These are phyloP conservation scores for Thunnus thynnus DNA, from an alignment of 2,113 vertebrate genomes.

Conservation along the genomic window DNA sequence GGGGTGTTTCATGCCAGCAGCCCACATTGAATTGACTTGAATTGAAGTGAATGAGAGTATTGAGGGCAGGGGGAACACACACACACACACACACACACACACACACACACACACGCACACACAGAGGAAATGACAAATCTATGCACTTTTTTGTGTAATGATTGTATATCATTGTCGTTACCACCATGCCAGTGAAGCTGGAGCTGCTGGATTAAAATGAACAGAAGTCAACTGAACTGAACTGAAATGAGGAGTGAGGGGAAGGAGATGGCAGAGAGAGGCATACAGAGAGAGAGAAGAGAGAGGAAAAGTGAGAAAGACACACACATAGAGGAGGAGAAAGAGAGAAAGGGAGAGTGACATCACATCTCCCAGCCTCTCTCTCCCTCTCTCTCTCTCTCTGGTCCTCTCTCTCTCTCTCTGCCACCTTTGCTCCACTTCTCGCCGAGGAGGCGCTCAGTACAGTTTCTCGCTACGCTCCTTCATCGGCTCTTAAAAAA, in stretches of 20 bases:
- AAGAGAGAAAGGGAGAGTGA: constrained; percentile 55
- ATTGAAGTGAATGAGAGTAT: constrained; percentile 35
- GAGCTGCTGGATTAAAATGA: constrained; percentile 35
- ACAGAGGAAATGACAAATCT: constrained; percentile 38
- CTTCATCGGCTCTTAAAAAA: constrained; percentile 28
- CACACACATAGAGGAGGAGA: constrained; percentile 5
- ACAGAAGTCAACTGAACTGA: constrained; percentile 22
- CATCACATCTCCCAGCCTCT: constrained; percentile 66
- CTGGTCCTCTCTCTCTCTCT: constrained; percentile 4
- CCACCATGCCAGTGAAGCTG: constrained; percentile 34
- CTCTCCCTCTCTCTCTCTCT: constrained; percentile 34
- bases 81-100: not conserved
- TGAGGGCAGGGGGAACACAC: constrained; percentile 18
- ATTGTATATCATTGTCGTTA: constrained; percentile 20
- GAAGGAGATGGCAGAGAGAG: constrained; percentile 14
- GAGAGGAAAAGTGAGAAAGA: not conserved
- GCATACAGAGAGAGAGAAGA: constrained; percentile 10
- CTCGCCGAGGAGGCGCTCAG: constrained; percentile 61
- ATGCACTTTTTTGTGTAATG: constrained; percentile 13
- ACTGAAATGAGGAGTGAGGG: constrained; percentile 12
- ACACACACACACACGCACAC: not conserved
- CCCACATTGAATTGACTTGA: constrained; percentile 9
- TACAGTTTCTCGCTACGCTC: constrained; percentile 32
- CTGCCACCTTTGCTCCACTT: constrained; percentile 64
- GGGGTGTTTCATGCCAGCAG: constrained; percentile 26